Percentiles rank a stretch among this genome's conserved stretches.
phyloP scores from a whole-genome alignment of 2,888 invertebrate genomes.

The Drosophila hawaiiensis region DNA sequence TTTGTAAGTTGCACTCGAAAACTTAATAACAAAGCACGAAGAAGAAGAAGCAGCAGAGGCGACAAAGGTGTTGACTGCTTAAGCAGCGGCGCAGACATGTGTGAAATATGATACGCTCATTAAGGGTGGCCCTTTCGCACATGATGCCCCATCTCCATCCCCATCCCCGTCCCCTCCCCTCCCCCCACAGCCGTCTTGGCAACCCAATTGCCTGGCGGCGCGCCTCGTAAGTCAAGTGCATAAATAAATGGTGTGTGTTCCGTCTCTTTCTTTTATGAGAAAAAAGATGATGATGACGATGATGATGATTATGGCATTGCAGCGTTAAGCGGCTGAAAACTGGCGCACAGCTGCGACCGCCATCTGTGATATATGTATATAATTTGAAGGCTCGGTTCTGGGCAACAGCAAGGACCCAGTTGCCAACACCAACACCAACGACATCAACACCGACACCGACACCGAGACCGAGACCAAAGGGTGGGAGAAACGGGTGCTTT shows the following conservation, averaged over 20 bases:
- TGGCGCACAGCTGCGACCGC: slow-evolving; percentile 56
- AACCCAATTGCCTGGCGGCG: slow-evolving; percentile 24
- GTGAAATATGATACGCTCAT: slow-evolving; percentile 75
- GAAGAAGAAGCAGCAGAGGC: neutral
- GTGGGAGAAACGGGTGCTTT: slow-evolving; percentile 7
- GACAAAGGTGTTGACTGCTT: slow-evolving; percentile 57
- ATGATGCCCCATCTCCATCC: slow-evolving; percentile 2
- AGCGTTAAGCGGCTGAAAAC: slow-evolving; percentile 67
- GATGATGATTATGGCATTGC: slow-evolving; percentile 42
- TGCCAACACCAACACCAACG: neutral
- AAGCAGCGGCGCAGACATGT: slow-evolving; percentile 56
- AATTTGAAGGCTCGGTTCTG: slow-evolving; percentile 29
- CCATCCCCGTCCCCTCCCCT: neutral
- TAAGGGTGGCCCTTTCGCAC: slow-evolving; percentile 45
- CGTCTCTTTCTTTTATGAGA: slow-evolving; percentile 20
- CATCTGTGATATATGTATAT: slow-evolving; percentile 50
- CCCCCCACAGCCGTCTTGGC: neutral
- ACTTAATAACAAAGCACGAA: neutral
- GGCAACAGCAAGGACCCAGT: slow-evolving; percentile 25
- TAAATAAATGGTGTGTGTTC: slow-evolving; percentile 61
- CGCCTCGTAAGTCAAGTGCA: slow-evolving; percentile 69
- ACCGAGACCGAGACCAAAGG: neutral
- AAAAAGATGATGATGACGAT: slow-evolving; percentile 33
- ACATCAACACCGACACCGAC: neutral
- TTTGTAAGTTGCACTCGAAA: slow-evolving; percentile 49